Percentiles rank a stretch among this genome's conserved stretches.
Conservation (phyloP, 2,797 vertebrate species). For the Ibycter americanus region DNA sequence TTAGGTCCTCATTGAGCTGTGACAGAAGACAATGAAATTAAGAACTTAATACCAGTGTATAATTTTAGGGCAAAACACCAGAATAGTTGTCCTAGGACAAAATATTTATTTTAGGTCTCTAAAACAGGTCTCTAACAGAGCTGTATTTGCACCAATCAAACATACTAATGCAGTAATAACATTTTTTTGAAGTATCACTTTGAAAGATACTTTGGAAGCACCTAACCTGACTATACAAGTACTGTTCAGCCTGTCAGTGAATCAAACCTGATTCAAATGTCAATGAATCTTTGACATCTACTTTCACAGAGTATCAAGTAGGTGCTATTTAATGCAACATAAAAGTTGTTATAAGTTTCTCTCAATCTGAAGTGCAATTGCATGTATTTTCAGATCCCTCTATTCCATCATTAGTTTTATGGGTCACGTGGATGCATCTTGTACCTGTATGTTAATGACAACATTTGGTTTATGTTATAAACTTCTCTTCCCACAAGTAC, state of each 20-base stretch:
- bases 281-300: neutral
- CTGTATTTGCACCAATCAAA: neutral
- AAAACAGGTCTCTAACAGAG: neutral
- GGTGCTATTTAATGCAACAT: neutral
- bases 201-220: neutral
- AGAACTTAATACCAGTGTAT: neutral
- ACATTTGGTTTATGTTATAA: constrained; percentile 25
- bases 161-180: neutral
- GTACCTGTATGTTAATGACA: constrained; percentile 44
- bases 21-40: neutral
- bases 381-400: neutral
- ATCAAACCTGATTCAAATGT: neutral
- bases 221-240: neutral
- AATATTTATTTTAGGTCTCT: neutral
- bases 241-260: neutral
- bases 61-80: neutral
- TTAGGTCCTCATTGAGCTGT: neutral
- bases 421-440: neutral
- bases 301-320: neutral
- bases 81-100: neutral
- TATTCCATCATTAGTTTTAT: neutral
- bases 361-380: neutral
- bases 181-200: neutral
- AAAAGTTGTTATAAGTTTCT: neutral
- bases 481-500: neutral